phyloP scores from a whole-genome alignment of 2,888 invertebrate species.

The Dexiosoma caninum region DNA sequence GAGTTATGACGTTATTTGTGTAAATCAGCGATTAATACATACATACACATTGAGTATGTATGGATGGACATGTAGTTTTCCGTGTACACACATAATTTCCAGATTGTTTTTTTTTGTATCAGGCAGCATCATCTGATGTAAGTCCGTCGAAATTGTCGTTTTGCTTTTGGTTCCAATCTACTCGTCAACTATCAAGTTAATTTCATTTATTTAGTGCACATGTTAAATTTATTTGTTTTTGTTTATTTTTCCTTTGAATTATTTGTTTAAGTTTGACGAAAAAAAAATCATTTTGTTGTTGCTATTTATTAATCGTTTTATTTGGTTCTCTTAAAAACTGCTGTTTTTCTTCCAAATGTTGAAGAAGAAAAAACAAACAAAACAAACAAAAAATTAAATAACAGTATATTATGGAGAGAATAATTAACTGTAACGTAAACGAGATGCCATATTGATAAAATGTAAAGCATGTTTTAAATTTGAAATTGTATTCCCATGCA shows the following conservation, averaged over 20 bases:
- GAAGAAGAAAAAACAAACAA: too few species aligned
- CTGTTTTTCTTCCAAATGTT: too few species aligned
- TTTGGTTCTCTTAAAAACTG: neutral
- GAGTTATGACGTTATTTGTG: too few species aligned
- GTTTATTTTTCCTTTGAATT: conserved; percentile 10
- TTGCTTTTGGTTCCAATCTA: neutral
- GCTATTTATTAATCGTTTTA: neutral
- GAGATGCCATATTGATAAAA: neutral
- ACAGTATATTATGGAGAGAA: too few species aligned
- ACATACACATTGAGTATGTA: too few species aligned
- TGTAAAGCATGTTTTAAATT: too few species aligned
- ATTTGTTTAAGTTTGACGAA: conserved; percentile 31
- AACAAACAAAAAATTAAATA: too few species aligned
- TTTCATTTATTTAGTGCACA: conserved; percentile 52
- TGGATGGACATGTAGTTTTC: too few species aligned
- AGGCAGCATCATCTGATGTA: neutral
- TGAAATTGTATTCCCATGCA: too few species aligned
- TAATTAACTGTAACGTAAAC: neutral
- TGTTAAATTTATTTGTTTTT: conserved; percentile 42
- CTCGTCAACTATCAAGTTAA: neutral
- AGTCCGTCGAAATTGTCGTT: neutral
- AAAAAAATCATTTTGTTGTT: neutral
- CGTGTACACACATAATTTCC: too few species aligned
- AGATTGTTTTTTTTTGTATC: too few species aligned
- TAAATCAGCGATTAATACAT: too few species aligned